Evolutionary conservation across 2,113 vertebrate species (phyloP).

Genomic region (Prochilodus magdalenae): DNA sequence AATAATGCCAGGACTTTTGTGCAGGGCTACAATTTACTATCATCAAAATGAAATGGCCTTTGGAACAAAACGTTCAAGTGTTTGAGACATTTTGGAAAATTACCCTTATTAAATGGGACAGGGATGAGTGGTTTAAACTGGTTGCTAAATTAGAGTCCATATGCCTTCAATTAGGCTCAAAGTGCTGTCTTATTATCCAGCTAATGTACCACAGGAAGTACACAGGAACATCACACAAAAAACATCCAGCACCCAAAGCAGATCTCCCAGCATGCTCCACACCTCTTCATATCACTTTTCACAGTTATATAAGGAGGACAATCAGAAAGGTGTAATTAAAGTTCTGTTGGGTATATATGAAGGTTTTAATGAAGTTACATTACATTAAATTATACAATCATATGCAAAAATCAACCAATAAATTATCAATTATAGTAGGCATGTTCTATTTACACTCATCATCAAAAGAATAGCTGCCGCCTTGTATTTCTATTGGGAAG

Average conservation of each 20-base stretch:
- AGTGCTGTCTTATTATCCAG: conserved; percentile 6
- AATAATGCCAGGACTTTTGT: not conserved
- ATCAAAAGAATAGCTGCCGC: too few species aligned
- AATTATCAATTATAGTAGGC: too few species aligned
- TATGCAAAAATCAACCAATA: too few species aligned
- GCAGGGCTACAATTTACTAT: conserved; percentile 18
- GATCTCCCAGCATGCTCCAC: not conserved
- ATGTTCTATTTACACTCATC: too few species aligned
- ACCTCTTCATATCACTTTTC: not conserved
- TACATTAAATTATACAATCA: too few species aligned
- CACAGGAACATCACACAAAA: not conserved
- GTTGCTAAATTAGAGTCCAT: not conserved
- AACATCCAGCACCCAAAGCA: not conserved
- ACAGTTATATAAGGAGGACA: not conserved
- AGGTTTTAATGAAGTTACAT: too few species aligned
- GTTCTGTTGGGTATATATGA: too few species aligned
- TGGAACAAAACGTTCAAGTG: conserved; percentile 27
- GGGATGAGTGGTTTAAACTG: conserved; percentile 3
- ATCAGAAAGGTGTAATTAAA: not conserved
- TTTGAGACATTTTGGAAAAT: not conserved
- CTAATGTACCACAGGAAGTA: not conserved
- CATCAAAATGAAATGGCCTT: conserved; percentile 22
- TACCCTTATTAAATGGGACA: conserved; percentile 3
- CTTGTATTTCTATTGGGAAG: too few species aligned
- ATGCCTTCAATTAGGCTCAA: not conserved